Base-by-base conservation (phyloP, 2,113 vertebrate genomes). In the Thryonomys swinderianus region DNA sequence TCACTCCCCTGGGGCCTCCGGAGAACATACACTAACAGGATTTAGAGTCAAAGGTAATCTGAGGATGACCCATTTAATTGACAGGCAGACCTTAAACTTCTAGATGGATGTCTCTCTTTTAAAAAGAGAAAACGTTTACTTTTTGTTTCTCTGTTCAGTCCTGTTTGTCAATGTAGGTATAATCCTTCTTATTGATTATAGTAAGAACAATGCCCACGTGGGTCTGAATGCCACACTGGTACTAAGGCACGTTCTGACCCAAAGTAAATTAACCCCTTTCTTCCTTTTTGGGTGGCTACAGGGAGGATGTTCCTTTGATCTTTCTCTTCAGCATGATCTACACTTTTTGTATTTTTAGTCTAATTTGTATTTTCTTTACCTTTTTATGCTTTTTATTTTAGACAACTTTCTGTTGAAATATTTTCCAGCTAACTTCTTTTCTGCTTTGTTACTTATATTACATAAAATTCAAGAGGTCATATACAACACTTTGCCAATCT, bases 31-130 rank as follows among this genome's bases (percentile, higher is more conserved):
- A 88, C 20, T 34, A 42, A 78, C 84, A 92, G 0, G 89, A 91
- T 82, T 97, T 82, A 89, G 13, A 90, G 16, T 55, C 40, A 90
- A 87, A 59, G 7, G 23, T 94, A 92, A 76, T 96, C 37, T 87
- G 59, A 96, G 83, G 34, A 85, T 81, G 48, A 91, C 14, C 14
- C 34, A 87, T 59, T n/a, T 85, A 91, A 78, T 3, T 96, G 42
- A 85, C 14, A 91, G 84, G 86, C 27, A 27, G 51, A 16, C 0
- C 30, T 96, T 88, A 95, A 88, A 32, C 84, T 30, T 80, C 37
- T 92, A 7, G 42, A 48, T 69, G 10, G 1, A 37, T 55, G 4
- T 20, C 42, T 76, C 92, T 84, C 32, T 6, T 66, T 32, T 3
- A 17, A 66, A 66, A 67, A 17, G 45, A 57, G n/a, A 25, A 74